phyloP scores from a whole-genome alignment of 2,113 vertebrate genomes.

The Platichthys flesus region DNA sequence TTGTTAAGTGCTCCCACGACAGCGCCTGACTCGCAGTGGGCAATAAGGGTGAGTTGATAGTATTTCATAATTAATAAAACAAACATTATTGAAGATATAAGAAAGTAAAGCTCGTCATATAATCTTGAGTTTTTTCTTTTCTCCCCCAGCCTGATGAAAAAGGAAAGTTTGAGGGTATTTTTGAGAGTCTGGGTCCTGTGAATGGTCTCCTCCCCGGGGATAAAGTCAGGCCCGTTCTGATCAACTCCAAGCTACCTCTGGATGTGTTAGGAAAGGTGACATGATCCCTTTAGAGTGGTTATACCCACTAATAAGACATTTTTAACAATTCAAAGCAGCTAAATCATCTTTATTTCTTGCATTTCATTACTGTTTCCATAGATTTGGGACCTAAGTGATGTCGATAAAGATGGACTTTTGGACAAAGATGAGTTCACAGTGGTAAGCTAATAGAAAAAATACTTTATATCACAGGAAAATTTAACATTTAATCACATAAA shows the following conservation, averaged over 20 bases:
- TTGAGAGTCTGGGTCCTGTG: constrained; percentile 92
- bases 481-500: neutral
- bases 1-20: constrained; percentile 78
- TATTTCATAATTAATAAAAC: neutral
- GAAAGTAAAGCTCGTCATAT: neutral
- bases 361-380: constrained; percentile 57
- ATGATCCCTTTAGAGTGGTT: neutral
- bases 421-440: constrained; percentile 97
- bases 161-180: constrained; percentile 96
- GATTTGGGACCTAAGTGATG: constrained; percentile 99
- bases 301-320: neutral
- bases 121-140: neutral
- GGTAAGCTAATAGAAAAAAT: constrained; percentile 77
- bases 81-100: neutral
- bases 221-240: constrained; percentile 95
- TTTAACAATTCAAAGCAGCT: neutral
- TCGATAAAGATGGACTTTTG: constrained; percentile 95
- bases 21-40: constrained; percentile 86
- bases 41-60: constrained; percentile 87
- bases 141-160: constrained; percentile 90
- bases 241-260: constrained; percentile 97
- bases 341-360: neutral
- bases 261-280: constrained; percentile 94
- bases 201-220: constrained; percentile 94
- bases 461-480: neutral